A percentile compares a stretch with the other conserved stretches of the same genome.
phyloP scores from a whole-genome alignment of 2,888 invertebrate species.

The Caenorhabditis imperialis region DNA sequence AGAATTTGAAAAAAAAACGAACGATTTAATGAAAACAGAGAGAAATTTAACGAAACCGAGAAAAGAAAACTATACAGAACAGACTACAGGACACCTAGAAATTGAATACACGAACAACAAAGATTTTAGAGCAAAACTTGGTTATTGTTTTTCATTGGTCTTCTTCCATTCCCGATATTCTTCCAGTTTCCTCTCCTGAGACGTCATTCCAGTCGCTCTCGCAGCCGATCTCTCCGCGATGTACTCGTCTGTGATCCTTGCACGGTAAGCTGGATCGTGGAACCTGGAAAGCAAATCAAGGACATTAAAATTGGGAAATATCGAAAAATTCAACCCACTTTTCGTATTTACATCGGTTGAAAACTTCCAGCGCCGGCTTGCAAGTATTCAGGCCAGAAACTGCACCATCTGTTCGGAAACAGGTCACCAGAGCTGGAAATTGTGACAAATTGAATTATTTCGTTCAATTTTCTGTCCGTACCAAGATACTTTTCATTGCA shows the following conservation, averaged over 20 bases:
- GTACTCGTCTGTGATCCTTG: slow-evolving; percentile 73
- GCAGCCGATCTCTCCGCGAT: slow-evolving; percentile 64
- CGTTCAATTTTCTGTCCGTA: slow-evolving; percentile 23
- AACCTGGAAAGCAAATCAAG: slow-evolving; percentile 71
- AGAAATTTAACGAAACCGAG: no score
- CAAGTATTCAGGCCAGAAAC: slow-evolving; percentile 69
- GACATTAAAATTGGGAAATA: no score
- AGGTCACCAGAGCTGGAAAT: slow-evolving; percentile 67
- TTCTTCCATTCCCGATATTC: slow-evolving; percentile 75
- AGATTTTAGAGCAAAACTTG: no score
- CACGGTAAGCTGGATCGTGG: slow-evolving; percentile 72
- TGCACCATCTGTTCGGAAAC: slow-evolving; percentile 72
- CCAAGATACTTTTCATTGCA: slow-evolving; percentile 81
- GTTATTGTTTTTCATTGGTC: slow-evolving; percentile 36
- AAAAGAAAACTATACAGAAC: no score
- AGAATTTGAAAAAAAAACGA: no score
- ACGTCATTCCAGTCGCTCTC: slow-evolving; percentile 63
- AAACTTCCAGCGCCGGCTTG: slow-evolving; percentile 66
- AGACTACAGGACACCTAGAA: no score
- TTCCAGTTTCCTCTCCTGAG: slow-evolving; percentile 69
- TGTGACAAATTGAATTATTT: not conserved
- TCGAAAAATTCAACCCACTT: no score
- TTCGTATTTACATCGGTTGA: slow-evolving; percentile 74
- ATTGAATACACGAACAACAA: no score
- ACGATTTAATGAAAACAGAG: no score